A percentile compares a stretch with the other conserved stretches of the same genome.
Evolutionary conservation across 1,140 invertebrate genomes (phyloP).

Genomic region (Cyphomyrmex costatus): DNA sequence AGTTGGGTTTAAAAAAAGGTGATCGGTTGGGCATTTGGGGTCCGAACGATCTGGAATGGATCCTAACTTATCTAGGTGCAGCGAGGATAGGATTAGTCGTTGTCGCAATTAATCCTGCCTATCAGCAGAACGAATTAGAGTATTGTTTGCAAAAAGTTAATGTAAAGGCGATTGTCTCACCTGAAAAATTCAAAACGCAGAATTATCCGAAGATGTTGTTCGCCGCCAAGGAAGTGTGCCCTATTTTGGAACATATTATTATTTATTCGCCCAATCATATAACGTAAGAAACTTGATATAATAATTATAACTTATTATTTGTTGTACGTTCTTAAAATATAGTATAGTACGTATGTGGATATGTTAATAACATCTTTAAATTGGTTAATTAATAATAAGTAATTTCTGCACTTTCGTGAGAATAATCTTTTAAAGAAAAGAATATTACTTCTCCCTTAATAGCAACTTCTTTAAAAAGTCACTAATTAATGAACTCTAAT

Average conservation of each 20-base stretch:
- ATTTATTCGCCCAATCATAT: conserved; percentile 86
- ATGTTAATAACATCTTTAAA: neutral
- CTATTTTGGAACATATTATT: conserved; percentile 88
- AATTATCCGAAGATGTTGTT: conserved; percentile 92
- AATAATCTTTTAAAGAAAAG: neutral
- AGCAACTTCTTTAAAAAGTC: neutral
- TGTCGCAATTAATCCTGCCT: conserved; percentile 95
- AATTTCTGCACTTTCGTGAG: neutral
- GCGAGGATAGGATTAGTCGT: conserved; percentile 93
- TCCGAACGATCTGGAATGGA: conserved; percentile 95
- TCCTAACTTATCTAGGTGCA: conserved; percentile 92
- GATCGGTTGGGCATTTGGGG: conserved; percentile 96
- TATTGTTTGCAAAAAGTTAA: conserved; percentile 94
- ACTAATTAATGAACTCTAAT: neutral
- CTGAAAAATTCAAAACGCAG: conserved; percentile 89
- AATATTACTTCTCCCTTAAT: neutral
- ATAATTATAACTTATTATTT: neutral
- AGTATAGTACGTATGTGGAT: neutral
- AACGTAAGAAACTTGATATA: conserved; percentile 83
- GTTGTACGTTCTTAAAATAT: neutral
- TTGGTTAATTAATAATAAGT: neutral
- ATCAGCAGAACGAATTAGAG: conserved; percentile 91
- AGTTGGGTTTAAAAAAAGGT: conserved; percentile 92
- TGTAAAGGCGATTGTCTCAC: conserved; percentile 91
- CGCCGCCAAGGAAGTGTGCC: conserved; percentile 73